Evolutionary conservation across 2,113 vertebrate genomes (phyloP).

Genomic region (Tautogolabrus adspersus): DNA sequence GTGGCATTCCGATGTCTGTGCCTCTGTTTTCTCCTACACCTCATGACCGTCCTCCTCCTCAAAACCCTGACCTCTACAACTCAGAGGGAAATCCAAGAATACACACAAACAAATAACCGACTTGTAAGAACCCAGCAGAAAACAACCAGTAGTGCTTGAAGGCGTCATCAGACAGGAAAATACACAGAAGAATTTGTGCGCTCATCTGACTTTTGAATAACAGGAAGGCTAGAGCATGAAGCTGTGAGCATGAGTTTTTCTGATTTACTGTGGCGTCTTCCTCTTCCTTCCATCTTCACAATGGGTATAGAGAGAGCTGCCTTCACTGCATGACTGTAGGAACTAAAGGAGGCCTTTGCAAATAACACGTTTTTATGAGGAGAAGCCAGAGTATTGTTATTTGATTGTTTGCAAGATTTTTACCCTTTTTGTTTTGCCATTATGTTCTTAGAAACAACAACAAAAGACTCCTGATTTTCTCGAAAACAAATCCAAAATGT

Average conservation of each 20-base stretch:
- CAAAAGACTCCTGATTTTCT: neutral
- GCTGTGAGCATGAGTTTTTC: conserved; percentile 27
- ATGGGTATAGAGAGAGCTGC: conserved; percentile 44
- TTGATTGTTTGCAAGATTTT: neutral
- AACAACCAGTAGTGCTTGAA: neutral
- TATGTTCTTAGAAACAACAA: neutral
- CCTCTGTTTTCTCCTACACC: conserved; percentile 84
- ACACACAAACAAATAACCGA: neutral
- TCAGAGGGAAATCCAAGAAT: conserved; percentile 16
- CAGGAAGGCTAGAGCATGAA: conserved; percentile 51
- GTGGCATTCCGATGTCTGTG: conserved; percentile 93
- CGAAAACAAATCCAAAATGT: neutral
- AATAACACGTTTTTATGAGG: conserved; percentile 5
- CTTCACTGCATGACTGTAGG: conserved; percentile 9
- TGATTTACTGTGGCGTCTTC: conserved; percentile 63
- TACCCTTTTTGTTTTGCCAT: neutral
- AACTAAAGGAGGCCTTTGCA: conserved; percentile 3
- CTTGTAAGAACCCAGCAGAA: neutral
- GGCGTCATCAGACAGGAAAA: neutral
- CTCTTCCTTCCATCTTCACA: conserved; percentile 69
- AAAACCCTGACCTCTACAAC: conserved; percentile 52
- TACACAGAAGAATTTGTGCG: conserved; percentile 1
- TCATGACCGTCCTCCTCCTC: conserved; percentile 86
- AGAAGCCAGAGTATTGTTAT: neutral
- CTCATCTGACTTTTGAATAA: conserved; percentile 45